Percentiles rank a stretch among this genome's conserved stretches.
These are phyloP conservation scores for Macquaria australasica DNA, from an alignment of 2,113 vertebrate species.

Conservation along the genomic window DNA sequence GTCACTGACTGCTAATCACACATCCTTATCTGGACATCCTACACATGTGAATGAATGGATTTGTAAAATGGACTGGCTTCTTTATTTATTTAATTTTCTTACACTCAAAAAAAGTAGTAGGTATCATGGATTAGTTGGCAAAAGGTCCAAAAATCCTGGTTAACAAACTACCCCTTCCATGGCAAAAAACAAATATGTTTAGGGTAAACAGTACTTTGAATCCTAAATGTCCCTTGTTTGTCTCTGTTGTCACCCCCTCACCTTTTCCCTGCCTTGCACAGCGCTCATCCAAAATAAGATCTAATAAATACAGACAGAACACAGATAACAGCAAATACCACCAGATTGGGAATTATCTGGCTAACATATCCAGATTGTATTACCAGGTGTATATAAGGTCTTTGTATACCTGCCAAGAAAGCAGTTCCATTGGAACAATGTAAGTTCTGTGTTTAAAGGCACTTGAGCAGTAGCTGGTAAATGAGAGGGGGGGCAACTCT, in stretches of 20 bases:
- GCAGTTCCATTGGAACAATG: background rate
- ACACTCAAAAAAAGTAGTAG: background rate
- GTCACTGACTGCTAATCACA: background rate
- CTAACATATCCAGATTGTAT: background rate
- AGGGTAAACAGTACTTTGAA: background rate
- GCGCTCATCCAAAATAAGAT: background rate
- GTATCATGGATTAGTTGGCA: background rate
- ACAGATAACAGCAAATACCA: background rate
- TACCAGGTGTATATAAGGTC: background rate
- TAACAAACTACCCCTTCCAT: background rate
- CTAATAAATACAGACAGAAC: slow-evolving; percentile 4
- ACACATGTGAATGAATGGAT: background rate
- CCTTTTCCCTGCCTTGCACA: background rate
- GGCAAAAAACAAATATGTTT: background rate
- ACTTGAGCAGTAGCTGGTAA: background rate
- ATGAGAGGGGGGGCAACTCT: background rate
- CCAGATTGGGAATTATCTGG: background rate
- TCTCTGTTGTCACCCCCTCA: background rate
- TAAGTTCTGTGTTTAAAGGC: background rate
- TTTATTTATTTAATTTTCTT: background rate
- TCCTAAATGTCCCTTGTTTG: background rate
- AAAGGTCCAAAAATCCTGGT: background rate
- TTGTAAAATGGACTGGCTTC: background rate
- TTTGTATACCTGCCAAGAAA: slow-evolving; percentile 11
- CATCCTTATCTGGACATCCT: background rate